Base-by-base conservation (phyloP, 2,113 vertebrate species). In the Stercorarius parasiticus region DNA sequence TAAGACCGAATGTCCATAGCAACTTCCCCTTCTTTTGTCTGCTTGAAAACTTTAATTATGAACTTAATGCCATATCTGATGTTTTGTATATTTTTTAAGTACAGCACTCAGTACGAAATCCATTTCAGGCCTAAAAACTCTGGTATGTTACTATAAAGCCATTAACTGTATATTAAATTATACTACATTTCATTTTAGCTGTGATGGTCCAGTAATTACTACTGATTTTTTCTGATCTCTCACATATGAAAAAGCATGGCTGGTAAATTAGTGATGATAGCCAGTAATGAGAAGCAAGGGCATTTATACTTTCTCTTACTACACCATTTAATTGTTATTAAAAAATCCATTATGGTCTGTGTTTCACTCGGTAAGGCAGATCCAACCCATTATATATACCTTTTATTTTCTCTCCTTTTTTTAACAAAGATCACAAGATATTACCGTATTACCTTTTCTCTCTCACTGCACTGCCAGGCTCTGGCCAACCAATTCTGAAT, bases 401-500 rank as follows among this genome's bases (percentile, higher is more conserved):
- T 91, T 92, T 52, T 90, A 55, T 95, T 94, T 83, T 91, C 61
- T 72, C 34, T 69, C 76, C 29, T 65, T 78, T 94, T 83, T 86
- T 82, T 16, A 93, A 90, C 45, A 82, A 91, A 93, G 84, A 91
- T 95, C 62, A 89, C 66, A 93, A 81, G 96, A 95, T 95, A 95
- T 94, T 96, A 98, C 91, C 91, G 73, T 72, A 94, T 70, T 92
- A 89, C 45, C 74, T 94, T 95, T 96, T 89, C 67, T 93, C 42
- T 92, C 67, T 80, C 67, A 79, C 50, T 49, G 81, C 80, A 95
- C 88, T 83, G 74, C 88, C 90, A 96, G 73, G 89, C 92, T 97
- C 88, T 97, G 83, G 76, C 88, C 90, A 97, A 87, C 91, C 96
- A 97, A 78, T 97, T 98, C 92, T 82, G 89, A 96, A 96, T 97